Percentiles rank a stretch among this genome's conserved stretches.
These are phyloP conservation scores for Cynopterus sphinx DNA, from an alignment of 2,797 vertebrate genomes.

Conservation along the genomic window DNA sequence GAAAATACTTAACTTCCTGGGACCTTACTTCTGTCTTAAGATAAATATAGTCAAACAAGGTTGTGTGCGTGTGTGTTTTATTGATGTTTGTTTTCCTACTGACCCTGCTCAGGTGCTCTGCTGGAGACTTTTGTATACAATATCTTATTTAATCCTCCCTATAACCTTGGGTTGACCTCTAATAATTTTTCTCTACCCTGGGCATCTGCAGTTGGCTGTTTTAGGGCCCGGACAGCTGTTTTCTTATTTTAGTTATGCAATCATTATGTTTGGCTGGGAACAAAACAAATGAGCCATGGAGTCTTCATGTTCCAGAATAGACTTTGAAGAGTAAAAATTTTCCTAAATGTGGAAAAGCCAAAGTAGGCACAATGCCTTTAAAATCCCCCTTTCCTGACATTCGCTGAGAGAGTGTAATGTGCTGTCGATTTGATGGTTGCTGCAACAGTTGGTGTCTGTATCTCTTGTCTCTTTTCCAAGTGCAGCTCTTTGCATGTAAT, in stretches of 20 bases:
- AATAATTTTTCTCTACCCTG: neutral
- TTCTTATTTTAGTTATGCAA: constrained; percentile 22
- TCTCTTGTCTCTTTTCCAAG: neutral
- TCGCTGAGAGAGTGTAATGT: neutral
- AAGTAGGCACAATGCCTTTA: neutral
- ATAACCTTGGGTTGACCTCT: neutral
- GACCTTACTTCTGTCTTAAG: neutral
- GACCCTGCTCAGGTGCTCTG: neutral
- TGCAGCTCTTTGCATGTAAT: neutral
- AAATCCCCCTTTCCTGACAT: neutral
- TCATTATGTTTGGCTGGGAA: constrained; percentile 24
- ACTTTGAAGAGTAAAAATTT: neutral
- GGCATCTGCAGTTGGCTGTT: neutral
- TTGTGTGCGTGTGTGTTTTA: neutral
- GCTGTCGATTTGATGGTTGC: neutral
- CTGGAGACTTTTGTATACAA: neutral
- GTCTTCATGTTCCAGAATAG: constrained; percentile 10
- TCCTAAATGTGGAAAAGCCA: neutral
- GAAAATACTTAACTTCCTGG: neutral
- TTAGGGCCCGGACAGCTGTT: constrained; percentile 9
- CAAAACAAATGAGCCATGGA: neutral
- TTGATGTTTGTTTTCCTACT: neutral
- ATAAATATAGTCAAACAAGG: neutral
- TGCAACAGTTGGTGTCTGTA: neutral
- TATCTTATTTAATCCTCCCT: neutral